phyloP scores from a whole-genome alignment of 2,797 vertebrate genomes.

The Falco naumanni region DNA sequence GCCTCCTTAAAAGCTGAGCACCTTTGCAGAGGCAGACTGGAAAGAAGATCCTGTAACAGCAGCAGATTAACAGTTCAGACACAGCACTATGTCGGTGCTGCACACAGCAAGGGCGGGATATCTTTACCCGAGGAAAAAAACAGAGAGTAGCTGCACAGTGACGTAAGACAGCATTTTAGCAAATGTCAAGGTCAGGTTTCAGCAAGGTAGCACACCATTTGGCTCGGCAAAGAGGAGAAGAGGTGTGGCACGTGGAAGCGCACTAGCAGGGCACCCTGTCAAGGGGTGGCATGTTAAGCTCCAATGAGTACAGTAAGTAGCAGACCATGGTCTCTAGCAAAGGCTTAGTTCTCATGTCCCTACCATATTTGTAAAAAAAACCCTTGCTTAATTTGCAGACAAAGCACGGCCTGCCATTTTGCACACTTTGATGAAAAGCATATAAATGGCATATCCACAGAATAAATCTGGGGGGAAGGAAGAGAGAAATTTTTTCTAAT shows the following conservation, averaged over 20 bases:
- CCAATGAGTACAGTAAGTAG: background rate
- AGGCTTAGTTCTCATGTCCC: background rate
- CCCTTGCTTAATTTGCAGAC: background rate
- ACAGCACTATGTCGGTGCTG: background rate
- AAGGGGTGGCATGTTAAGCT: background rate
- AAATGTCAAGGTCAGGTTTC: background rate
- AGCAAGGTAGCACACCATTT: rapidly evolving
- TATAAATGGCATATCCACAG: background rate
- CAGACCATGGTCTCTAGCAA: background rate
- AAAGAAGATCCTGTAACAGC: background rate
- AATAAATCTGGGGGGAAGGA: background rate
- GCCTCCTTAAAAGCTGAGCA: background rate
- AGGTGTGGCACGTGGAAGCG: rapidly evolving
- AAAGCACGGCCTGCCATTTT: background rate
- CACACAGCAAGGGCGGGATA: background rate
- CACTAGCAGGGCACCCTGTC: background rate
- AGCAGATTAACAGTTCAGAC: background rate
- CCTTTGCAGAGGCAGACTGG: background rate
- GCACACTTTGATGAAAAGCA: background rate
- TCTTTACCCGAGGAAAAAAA: background rate
- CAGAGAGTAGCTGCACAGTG: background rate
- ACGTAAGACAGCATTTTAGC: background rate
- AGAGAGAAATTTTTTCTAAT: background rate
- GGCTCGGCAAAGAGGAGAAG: background rate
- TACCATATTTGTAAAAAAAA: background rate